Conservation (phyloP, 2,113 vertebrate genomes). For the Plectropomus leopardus region DNA sequence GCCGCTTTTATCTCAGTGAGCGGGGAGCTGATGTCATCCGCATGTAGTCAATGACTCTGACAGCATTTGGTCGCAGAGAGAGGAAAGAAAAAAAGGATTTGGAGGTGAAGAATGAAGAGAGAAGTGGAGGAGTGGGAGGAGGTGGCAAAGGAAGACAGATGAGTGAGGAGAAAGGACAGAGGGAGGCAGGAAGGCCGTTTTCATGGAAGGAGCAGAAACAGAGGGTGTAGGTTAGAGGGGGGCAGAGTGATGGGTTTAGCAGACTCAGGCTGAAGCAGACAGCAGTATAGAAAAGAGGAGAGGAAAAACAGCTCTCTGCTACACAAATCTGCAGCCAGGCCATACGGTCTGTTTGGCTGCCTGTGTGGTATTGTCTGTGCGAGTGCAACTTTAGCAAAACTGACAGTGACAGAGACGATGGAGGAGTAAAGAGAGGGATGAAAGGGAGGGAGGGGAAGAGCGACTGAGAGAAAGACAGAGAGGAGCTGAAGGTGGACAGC, state of each 20-base stretch:
- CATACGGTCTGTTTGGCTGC: conserved; percentile 11
- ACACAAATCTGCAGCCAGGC: conserved; percentile 22
- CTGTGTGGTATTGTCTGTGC: conserved; percentile 45
- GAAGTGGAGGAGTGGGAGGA: background rate
- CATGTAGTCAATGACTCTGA: conserved; percentile 45
- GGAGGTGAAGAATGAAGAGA: background rate
- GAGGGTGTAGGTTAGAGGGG: conserved; percentile 29
- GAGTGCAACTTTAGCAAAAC: conserved; percentile 1
- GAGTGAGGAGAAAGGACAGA: conserved; percentile 4
- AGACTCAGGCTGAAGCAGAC: conserved; percentile 70
- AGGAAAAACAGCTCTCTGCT: conserved; percentile 64
- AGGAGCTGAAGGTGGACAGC: background rate
- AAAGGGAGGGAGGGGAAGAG: background rate
- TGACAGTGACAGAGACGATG: background rate
- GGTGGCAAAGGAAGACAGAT: conserved; percentile 7
- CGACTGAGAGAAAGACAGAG: background rate
- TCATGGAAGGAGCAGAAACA: conserved; percentile 32
- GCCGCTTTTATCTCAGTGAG: conserved; percentile 50
- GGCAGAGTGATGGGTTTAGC: conserved; percentile 78
- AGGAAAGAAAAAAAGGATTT: conserved; percentile 15
- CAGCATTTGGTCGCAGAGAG: conserved; percentile 33
- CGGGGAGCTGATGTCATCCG: conserved; percentile 46
- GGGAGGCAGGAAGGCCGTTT: conserved; percentile 13
- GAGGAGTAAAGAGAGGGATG: background rate
- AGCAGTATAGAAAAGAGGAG: conserved; percentile 36